phyloP scores from a whole-genome alignment of 2,888 invertebrate species.

The Lissonota sp. region DNA sequence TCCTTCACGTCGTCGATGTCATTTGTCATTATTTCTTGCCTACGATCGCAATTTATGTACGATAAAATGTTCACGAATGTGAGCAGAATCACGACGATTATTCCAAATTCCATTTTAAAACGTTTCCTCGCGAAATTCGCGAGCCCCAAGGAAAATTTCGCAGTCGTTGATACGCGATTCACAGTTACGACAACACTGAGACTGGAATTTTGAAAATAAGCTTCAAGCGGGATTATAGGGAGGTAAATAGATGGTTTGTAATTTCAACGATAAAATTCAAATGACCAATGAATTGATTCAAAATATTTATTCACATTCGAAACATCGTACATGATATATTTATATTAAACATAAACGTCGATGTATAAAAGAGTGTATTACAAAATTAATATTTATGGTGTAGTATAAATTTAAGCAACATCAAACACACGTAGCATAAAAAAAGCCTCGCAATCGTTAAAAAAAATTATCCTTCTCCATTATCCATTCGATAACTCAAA shows the following conservation, averaged over 20 bases:
- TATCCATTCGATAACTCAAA: too few relatives aligned
- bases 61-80: neutral
- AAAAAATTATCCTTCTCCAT: too few relatives aligned
- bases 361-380: neutral
- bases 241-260: slow-evolving; percentile 26
- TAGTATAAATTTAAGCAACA: neutral
- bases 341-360: too few relatives aligned
- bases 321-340: neutral
- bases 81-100: slow-evolving; percentile 2
- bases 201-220: slow-evolving; percentile 20
- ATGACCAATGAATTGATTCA: slow-evolving; percentile 17
- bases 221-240: slow-evolving; percentile 7
- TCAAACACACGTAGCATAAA: too few relatives aligned
- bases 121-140: neutral
- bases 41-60: neutral
- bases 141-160: slow-evolving; percentile 14
- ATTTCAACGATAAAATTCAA: slow-evolving; percentile 26
- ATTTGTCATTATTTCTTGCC: neutral
- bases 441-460: too few relatives aligned
- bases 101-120: slow-evolving; percentile 31
- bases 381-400: neutral
- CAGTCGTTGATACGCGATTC: slow-evolving; percentile 32
- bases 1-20: slow-evolving; percentile 7
- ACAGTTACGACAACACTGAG: slow-evolving; percentile 41
- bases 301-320: slow-evolving; percentile 8